Evolutionary conservation across 1,140 invertebrate species (phyloP).

Genomic region (Apocrypta bakeri): DNA sequence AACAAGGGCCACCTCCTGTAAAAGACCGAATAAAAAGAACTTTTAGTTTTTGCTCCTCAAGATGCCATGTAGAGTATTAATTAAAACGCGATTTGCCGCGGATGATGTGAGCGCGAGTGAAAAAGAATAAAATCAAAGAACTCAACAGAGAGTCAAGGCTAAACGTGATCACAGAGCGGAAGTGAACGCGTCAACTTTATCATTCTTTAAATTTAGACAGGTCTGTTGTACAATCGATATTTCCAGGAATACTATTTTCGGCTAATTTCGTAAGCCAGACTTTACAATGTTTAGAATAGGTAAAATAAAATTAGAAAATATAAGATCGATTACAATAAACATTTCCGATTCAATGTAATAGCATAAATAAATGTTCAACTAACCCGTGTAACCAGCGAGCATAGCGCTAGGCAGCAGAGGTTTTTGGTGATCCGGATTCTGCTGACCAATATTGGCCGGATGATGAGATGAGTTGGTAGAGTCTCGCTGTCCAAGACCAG

Average conservation of each 20-base stretch:
- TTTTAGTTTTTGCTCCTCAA: neutral
- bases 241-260: neutral
- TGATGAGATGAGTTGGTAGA: conserved; percentile 71
- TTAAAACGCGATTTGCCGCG: conserved; percentile 26
- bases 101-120: conserved; percentile 4
- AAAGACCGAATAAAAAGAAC: conserved; percentile 35
- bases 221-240: neutral
- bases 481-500: conserved; percentile 72
- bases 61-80: neutral
- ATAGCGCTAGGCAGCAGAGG: conserved; percentile 84
- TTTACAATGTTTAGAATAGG: neutral
- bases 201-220: neutral
- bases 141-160: neutral
- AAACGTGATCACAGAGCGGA: neutral
- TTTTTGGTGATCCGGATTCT: conserved; percentile 79
- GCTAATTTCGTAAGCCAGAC: too few species aligned
- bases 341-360: too few species aligned
- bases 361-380: too few species aligned
- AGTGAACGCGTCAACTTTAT: neutral
- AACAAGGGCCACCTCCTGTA: conserved; percentile 82
- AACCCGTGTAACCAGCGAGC: conserved; percentile 82
- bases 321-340: neutral
- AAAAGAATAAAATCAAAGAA: neutral
- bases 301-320: neutral
- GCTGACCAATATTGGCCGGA: conserved; percentile 69